phyloP scores from a whole-genome alignment of 2,797 vertebrate genomes.

The Garrulus glandarius region DNA sequence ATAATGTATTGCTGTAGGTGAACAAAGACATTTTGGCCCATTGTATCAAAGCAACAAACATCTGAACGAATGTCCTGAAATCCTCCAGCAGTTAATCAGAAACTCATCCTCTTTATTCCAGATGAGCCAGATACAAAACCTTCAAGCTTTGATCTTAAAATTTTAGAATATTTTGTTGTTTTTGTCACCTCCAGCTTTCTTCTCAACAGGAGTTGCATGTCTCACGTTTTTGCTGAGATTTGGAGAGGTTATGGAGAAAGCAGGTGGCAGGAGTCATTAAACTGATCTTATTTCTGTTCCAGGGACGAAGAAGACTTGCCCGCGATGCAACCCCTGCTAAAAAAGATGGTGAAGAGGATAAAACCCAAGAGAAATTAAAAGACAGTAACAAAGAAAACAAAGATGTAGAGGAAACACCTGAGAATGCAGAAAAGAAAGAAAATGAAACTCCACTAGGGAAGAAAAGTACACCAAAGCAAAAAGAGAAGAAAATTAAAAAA shows the following conservation, averaged over 20 bases:
- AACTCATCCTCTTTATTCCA: not conserved
- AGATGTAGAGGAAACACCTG: constrained; percentile 69
- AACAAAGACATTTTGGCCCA: not conserved
- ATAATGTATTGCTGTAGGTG: not conserved
- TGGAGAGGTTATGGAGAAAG: not conserved
- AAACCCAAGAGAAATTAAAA: constrained; percentile 77
- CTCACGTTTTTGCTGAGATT: not conserved
- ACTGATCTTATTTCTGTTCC: not conserved
- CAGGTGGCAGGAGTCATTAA: not conserved
- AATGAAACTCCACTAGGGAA: constrained; percentile 68
- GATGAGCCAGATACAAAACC: not conserved
- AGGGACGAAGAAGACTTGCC: constrained; percentile 74
- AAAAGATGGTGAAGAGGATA: constrained; percentile 78
- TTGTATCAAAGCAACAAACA: not conserved
- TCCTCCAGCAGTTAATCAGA: not conserved
- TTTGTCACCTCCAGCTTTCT: not conserved
- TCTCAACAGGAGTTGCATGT: not conserved
- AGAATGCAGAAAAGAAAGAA: constrained; percentile 74
- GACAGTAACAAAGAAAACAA: constrained; percentile 79
- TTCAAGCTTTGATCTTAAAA: not conserved
- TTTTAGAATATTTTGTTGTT: not conserved
- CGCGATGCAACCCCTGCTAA: constrained; percentile 73
- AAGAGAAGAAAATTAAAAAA: constrained; percentile 73
- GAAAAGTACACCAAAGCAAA: constrained; percentile 76
- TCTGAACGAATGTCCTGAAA: not conserved